phyloP scores from a whole-genome alignment of 53 echinoderm and acorn worm species.

The Echinarachnius parma region DNA sequence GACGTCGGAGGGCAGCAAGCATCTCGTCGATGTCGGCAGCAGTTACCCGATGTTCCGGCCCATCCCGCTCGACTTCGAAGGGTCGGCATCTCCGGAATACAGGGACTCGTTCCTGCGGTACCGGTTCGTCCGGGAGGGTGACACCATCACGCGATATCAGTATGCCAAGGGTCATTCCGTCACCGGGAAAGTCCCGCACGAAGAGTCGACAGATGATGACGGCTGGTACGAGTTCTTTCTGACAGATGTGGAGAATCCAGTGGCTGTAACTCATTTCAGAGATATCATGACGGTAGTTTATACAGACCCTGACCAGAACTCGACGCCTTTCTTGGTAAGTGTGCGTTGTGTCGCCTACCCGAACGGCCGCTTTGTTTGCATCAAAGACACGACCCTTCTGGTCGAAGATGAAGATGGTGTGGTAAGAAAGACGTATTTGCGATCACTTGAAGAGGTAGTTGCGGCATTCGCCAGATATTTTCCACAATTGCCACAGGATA shows the following conservation, averaged over 20 bases:
- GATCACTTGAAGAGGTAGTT: conserved; percentile 20
- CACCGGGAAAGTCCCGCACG: background rate
- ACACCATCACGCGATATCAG: conserved; percentile 10
- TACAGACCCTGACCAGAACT: background rate
- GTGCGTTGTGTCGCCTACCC: conserved; percentile 12
- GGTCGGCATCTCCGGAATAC: conserved; percentile 23
- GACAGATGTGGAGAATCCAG: background rate
- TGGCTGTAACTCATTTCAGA: background rate
- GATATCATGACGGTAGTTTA: conserved; percentile 9
- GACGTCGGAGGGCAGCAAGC: conserved; percentile 19
- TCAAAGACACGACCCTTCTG: conserved; percentile 25
- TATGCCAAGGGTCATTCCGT: background rate
- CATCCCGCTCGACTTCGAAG: conserved; percentile 29
- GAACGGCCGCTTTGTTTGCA: conserved; percentile 10
- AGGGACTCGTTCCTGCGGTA: conserved; percentile 38
- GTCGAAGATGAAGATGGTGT: conserved; percentile 3
- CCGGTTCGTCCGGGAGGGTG: conserved; percentile 21
- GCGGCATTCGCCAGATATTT: conserved; percentile 7
- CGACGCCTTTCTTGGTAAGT: conserved; percentile 6
- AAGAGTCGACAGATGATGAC: background rate
- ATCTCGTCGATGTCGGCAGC: conserved; percentile 28
- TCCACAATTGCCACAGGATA: conserved; percentile 8
- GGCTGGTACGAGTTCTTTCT: conserved; percentile 9
- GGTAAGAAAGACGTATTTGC: conserved; percentile 22
- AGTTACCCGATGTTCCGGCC: conserved; percentile 17